Percentiles rank a stretch among this genome's conserved stretches.
Conservation (phyloP, 2,113 vertebrate genomes). For the Ardeotis arabs region DNA sequence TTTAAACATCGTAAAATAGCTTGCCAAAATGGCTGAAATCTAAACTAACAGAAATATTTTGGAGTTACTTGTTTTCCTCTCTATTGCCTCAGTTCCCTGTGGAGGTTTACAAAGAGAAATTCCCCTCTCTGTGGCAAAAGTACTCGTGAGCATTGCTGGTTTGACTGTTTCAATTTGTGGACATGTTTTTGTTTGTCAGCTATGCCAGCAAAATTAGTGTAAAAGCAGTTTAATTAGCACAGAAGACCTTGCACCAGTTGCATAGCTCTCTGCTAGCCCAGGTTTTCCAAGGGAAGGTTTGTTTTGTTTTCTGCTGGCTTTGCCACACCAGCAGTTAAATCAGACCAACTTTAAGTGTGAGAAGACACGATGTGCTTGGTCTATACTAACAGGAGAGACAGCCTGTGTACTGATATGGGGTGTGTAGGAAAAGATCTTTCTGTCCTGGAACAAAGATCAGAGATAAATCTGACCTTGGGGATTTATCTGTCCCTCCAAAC, state of each 20-base stretch:
- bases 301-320: not conserved
- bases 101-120: not conserved
- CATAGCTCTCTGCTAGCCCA: not conserved
- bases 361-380: not conserved
- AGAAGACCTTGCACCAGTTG: not conserved
- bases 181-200: not conserved
- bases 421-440: not conserved
- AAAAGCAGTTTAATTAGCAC: not conserved
- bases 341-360: not conserved
- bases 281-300: not conserved
- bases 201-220: not conserved
- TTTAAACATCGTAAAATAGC: not conserved
- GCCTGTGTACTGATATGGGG: not conserved
- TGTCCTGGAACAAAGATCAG: not conserved
- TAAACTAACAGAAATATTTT: slow-evolving; percentile 13
- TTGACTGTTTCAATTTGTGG: not conserved
- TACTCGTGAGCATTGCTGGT: fast-evolving
- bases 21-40: slow-evolving; percentile 20
- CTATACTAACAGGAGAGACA: not conserved
- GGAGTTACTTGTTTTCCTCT: not conserved
- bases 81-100: not conserved
- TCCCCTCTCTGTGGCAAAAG: not conserved
- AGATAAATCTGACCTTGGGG: not conserved
- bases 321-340: not conserved
- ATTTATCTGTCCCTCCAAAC: not conserved